Evolutionary conservation across 2,888 invertebrate genomes (phyloP), one percentile per base, ranked within the genome.

Genomic region (Laspeyria flexula): DNA sequence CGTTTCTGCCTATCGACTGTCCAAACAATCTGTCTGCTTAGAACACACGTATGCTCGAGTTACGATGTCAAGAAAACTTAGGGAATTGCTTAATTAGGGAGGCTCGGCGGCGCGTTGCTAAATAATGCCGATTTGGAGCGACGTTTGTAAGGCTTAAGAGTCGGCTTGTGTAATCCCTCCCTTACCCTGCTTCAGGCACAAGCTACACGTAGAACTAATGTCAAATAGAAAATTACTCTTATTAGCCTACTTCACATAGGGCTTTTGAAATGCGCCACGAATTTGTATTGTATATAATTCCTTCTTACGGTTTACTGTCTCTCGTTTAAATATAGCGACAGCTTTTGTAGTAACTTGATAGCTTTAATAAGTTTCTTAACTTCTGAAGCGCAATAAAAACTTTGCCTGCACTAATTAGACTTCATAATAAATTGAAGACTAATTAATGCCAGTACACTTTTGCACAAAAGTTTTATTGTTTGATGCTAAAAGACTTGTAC

Each of bases 21-120:
- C 83, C 79, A 80, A 85, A 81, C 83, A 83, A 85, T 83, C 73
- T 75, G 75, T 79, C 74, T 77, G 63, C 67, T 70, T 53, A 68
- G 58, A 63, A 62, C 75, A 69, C 67, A 80, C 80, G 73, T 73
- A 79, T 72, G 81, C 80, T 58, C 65, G 71, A 72, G 72, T 73
- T 65, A 72, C 62, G 69, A 77, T 74, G 87, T 84, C 86, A 85
- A 79, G 86, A 83, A 85, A 87, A 87, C 85, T 86, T 85, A 84
- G 83, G 81, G 80, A 71, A 73, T 64, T 75, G 79, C 81, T 86
- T 88, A 86, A 86, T 87, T 87, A 85, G 81, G 78, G 75, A 65
- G 74, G 77, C 73, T 75, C 62, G 73, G 64, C 65, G 72, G 73
- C 53, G 69, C 77, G 63, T 72, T 75, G 79, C 81, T 87, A 85